These are phyloP conservation scores for Drosophila peninsularis DNA, from an alignment of 2,888 invertebrate genomes.

Conservation along the genomic window DNA sequence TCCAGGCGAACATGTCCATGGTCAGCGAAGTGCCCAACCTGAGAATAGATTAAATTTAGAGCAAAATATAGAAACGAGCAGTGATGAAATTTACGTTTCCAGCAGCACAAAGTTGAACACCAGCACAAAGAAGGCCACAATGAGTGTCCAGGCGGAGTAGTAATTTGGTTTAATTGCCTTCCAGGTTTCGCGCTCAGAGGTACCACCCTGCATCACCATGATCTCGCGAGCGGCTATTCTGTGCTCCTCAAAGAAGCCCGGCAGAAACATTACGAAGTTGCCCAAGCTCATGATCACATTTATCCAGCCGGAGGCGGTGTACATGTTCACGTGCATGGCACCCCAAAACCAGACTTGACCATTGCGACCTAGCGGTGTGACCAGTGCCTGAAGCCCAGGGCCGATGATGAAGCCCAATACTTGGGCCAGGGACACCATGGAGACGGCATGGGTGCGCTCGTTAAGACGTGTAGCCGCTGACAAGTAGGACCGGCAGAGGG, in stretches of 20 bases:
- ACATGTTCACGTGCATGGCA: slow-evolving; percentile 91
- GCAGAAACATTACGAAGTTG: slow-evolving; percentile 91
- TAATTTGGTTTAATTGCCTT: slow-evolving; percentile 90
- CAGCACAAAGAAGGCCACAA: slow-evolving; percentile 92
- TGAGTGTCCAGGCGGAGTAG: slow-evolving; percentile 91
- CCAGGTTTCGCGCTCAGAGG: slow-evolving; percentile 90
- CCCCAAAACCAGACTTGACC: slow-evolving; percentile 86
- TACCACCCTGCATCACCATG: slow-evolving; percentile 90
- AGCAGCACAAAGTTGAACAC: slow-evolving; percentile 95
- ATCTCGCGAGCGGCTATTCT: slow-evolving; percentile 92
- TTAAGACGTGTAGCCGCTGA: slow-evolving; percentile 92
- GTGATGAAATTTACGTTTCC: slow-evolving; percentile 88
- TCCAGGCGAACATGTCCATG: slow-evolving; percentile 96
- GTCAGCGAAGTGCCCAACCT: slow-evolving; percentile 92
- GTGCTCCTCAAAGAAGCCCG: slow-evolving; percentile 89
- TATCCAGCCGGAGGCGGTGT: slow-evolving; percentile 94
- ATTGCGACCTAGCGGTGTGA: slow-evolving; percentile 90
- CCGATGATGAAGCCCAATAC: slow-evolving; percentile 94
- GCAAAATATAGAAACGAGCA: slow-evolving; percentile 52
- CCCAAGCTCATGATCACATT: slow-evolving; percentile 90
- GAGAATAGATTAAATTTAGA: neutral
- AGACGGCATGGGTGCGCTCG: slow-evolving; percentile 93
- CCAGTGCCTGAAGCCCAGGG: slow-evolving; percentile 92
- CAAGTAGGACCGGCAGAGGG: slow-evolving; percentile 92
- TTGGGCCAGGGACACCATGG: slow-evolving; percentile 93